Base-by-base conservation (phyloP, 2,113 vertebrate species). In the Theristicus caerulescens region DNA sequence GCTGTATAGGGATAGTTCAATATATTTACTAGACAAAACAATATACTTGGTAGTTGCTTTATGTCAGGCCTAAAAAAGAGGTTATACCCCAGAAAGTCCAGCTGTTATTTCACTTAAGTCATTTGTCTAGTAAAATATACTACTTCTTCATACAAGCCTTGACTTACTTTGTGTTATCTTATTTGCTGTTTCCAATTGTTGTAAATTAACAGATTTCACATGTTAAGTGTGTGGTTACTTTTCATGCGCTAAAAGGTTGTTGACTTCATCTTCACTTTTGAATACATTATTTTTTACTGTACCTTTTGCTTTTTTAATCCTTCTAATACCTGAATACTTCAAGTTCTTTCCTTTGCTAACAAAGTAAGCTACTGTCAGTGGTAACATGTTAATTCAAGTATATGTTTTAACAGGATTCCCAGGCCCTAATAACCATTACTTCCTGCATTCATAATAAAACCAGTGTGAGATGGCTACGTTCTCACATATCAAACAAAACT, bases 401-500 rank as follows among this genome's bases (percentile, higher is more conserved):
- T 31, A 79, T 29, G 44, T 85, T 95, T 94, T 77, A 95, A 80
- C 55, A 46, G 86, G 78, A 95, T 96, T 95, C 95, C 86, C 89
- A 82, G 74, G 84, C 78, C 67, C 67, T 93, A 95, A 95, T 76
- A 96, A 82, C 77, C 88, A 95, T 96, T 79, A 95, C 81, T 97
- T 96, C 96, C 93, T 94, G 81, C 59, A 66, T 93, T 97, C 85
- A 85, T 94, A 96, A 94, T 90, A 93, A 85, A 76, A 95, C 17
- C 93, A 95, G 86, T 82, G 69, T 94, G 94, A 97, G 88, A 86
- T 82, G 49, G 86, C 65, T 84, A 54, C 77, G 69, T 95, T 94
- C 93, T 97, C 95, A 91, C 58, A 90, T 82, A 96, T 96, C 92
- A 96, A 97, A 95, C 86, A 90, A 81, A 82, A 88, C 44, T 74